These are phyloP conservation scores for Falcaria lacertinaria DNA, from an alignment of 2,888 invertebrate genomes.

Conservation along the genomic window DNA sequence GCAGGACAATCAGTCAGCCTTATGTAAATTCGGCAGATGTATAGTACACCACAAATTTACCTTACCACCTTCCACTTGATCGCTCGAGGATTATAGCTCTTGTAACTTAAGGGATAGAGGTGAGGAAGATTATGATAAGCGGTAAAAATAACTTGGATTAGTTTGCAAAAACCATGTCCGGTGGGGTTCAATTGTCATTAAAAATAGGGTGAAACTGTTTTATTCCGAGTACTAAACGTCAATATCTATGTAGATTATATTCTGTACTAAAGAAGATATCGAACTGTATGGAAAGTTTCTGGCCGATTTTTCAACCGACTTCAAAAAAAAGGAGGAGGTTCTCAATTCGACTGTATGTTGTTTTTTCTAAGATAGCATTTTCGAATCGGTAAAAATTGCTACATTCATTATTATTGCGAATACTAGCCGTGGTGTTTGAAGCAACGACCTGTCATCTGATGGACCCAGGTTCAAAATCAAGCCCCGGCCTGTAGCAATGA, in stretches of 20 bases:
- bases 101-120: not conserved
- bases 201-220: not conserved
- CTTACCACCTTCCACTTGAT: not conserved
- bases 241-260: constrained; percentile 3
- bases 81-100: not conserved
- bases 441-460: too few relatives aligned
- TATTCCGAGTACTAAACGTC: not conserved
- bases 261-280: too few relatives aligned
- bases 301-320: too few relatives aligned
- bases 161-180: not conserved
- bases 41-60: constrained; percentile 9
- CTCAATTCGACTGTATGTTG: too few relatives aligned
- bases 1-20: constrained; percentile 60
- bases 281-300: too few relatives aligned
- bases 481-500: too few relatives aligned
- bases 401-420: too few relatives aligned
- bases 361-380: too few relatives aligned
- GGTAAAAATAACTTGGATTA: not conserved
- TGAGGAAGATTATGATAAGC: not conserved
- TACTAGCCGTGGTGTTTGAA: too few relatives aligned
- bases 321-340: too few relatives aligned
- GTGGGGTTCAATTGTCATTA: not conserved
- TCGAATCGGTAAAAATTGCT: too few relatives aligned
- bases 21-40: constrained; percentile 63
- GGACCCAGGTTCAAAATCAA: too few relatives aligned